phyloP scores from a whole-genome alignment of 2,797 vertebrate species.

The Apogon hyalosoma region DNA sequence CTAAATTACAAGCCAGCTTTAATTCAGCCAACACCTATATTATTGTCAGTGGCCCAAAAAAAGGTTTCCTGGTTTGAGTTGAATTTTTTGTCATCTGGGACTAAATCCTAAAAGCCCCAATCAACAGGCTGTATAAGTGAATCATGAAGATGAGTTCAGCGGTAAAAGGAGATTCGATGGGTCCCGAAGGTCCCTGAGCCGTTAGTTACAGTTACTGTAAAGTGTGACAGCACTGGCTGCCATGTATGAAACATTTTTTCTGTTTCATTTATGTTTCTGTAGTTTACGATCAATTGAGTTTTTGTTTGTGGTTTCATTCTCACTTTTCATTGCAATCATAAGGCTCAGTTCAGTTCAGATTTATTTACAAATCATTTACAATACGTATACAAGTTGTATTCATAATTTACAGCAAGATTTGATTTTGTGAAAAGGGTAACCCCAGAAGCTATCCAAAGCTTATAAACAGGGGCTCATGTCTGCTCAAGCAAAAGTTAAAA shows the following conservation, averaged over 20 bases:
- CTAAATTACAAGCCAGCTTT: slow-evolving; percentile 44
- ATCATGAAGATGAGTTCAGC: slow-evolving; percentile 34
- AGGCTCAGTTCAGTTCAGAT: no score
- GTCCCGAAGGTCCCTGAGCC: slow-evolving; percentile 5
- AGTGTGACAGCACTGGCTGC: background rate
- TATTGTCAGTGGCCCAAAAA: slow-evolving; percentile 23
- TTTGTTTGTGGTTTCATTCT: no score
- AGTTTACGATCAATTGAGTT: background rate
- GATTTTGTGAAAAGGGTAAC: no score
- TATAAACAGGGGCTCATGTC: no score
- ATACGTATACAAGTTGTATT: no score
- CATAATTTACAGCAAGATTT: no score
- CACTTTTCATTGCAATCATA: no score
- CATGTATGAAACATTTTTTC: background rate
- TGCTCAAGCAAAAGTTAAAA: no score
- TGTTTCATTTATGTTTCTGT: background rate
- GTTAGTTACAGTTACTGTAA: slow-evolving; percentile 16
- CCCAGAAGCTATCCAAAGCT: no score
- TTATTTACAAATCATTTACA: no score
- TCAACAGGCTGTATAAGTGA: slow-evolving; percentile 37
- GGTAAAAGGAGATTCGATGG: slow-evolving; percentile 9
- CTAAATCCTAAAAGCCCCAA: slow-evolving; percentile 38
- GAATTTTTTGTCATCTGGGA: slow-evolving; percentile 53
- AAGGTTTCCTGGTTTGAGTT: slow-evolving; percentile 17
- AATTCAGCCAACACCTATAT: slow-evolving; percentile 54